Percentiles rank a stretch among this genome's conserved stretches.
Conservation (phyloP, 2,113 vertebrate genomes). For the Baryphthengus martii region DNA sequence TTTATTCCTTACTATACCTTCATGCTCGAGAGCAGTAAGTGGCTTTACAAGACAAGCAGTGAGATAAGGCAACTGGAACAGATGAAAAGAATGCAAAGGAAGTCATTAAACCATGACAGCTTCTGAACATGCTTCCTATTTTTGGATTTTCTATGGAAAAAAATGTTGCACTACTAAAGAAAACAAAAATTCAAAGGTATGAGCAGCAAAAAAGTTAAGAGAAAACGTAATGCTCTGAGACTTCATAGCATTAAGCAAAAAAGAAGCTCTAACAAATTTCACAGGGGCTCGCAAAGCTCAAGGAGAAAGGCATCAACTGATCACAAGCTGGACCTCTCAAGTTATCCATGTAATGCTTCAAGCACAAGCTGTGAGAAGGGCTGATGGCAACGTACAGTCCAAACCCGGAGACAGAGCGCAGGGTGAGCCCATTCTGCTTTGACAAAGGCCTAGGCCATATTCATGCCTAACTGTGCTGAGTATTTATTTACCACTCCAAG, state of each 20-base stretch:
- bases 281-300: background rate
- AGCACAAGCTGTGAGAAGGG: background rate
- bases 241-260: background rate
- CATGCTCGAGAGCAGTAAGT: background rate
- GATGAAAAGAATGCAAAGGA: background rate
- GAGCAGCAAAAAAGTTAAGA: background rate
- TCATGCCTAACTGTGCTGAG: background rate
- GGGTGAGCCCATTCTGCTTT: fast-evolving
- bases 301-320: background rate
- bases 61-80: constrained; percentile 16
- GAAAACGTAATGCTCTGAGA: background rate
- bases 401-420: background rate
- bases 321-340: background rate
- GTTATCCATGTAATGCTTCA: background rate
- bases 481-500: background rate
- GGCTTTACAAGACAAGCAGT: background rate
- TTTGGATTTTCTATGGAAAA: background rate
- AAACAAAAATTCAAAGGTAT: background rate
- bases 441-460: background rate
- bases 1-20: background rate
- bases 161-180: background rate
- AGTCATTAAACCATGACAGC: background rate
- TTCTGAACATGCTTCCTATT: background rate
- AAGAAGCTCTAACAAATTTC: background rate
- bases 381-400: background rate